phyloP scores from a whole-genome alignment of 2,797 vertebrate species.

The Parotocinclus haroldoi region DNA sequence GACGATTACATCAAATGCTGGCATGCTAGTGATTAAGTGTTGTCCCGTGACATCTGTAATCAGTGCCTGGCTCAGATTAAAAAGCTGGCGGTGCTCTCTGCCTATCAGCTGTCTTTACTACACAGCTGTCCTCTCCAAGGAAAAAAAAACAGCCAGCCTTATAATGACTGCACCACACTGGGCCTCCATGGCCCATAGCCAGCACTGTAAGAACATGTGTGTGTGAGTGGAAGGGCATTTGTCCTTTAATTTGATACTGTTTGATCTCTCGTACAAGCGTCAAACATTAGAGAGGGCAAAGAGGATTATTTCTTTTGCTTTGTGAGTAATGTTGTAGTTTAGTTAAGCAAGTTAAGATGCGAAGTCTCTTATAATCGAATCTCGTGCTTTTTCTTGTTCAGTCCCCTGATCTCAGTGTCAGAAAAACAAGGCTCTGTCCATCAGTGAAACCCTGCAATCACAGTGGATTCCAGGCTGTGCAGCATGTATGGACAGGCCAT shows the following conservation, averaged over 20 bases:
- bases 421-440: slow-evolving; percentile 56
- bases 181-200: slow-evolving; percentile 67
- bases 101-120: slow-evolving; percentile 77
- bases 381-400: slow-evolving; percentile 20
- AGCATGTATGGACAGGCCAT: slow-evolving; percentile 69
- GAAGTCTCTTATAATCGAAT: slow-evolving; percentile 17
- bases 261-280: slow-evolving; percentile 68
- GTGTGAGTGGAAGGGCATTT: slow-evolving; percentile 43
- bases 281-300: slow-evolving; percentile 59
- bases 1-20: slow-evolving; percentile 71
- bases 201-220: slow-evolving; percentile 55
- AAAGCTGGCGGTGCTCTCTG: slow-evolving; percentile 69
- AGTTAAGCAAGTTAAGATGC: slow-evolving; percentile 19
- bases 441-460: slow-evolving; percentile 77
- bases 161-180: slow-evolving; percentile 68
- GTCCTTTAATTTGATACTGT: slow-evolving; percentile 67
- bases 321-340: slow-evolving; percentile 5
- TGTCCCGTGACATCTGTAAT: slow-evolving; percentile 78
- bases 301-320: slow-evolving; percentile 51
- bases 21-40: slow-evolving; percentile 72
- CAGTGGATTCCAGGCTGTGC: slow-evolving; percentile 66
- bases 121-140: slow-evolving; percentile 73
- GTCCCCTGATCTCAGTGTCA: slow-evolving; percentile 32
- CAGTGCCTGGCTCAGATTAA: slow-evolving; percentile 76
- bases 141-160: slow-evolving; percentile 60